Evolutionary conservation across 2,888 invertebrate genomes (phyloP).

Genomic region (Hirtodrosophila duncani): DNA sequence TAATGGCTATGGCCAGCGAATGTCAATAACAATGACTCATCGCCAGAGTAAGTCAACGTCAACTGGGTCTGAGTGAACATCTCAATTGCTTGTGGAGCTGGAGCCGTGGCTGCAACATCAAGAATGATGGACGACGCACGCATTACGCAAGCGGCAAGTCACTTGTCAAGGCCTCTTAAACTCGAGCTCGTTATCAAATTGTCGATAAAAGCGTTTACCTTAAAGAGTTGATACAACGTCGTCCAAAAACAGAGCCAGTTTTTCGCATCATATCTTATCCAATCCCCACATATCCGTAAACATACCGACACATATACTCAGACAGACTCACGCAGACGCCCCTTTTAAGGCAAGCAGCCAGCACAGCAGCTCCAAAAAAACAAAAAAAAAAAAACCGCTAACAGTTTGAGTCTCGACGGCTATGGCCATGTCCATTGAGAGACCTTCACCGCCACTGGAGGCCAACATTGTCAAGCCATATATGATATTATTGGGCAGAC

Average conservation of each 20-base stretch:
- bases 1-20: constrained; percentile 34
- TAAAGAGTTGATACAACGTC: constrained; percentile 18
- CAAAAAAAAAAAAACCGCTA: neutral
- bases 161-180: neutral
- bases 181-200: constrained; percentile 43
- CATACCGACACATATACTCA: neutral
- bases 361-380: constrained; percentile 7
- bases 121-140: constrained; percentile 26
- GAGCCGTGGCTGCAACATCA: too few species aligned
- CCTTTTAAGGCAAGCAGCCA: constrained; percentile 45
- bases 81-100: too few species aligned
- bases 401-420: constrained; percentile 1
- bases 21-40: constrained; percentile 11
- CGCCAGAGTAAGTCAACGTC: constrained; percentile 10
- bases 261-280: too few species aligned
- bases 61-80: too few species aligned
- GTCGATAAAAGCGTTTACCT: constrained; percentile 48
- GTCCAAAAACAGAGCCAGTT: constrained; percentile 18
- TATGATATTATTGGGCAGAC: constrained; percentile 21
- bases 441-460: constrained; percentile 16
- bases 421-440: constrained; percentile 12
- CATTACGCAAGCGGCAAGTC: constrained; percentile 25
- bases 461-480: constrained; percentile 38
- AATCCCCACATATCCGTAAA: constrained; percentile 13
- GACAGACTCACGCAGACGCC: constrained; percentile 26